A percentile compares a stretch with the other conserved stretches of the same genome.
phyloP scores from a whole-genome alignment of 1,140 invertebrate species.

The Lepidurus packardi region DNA sequence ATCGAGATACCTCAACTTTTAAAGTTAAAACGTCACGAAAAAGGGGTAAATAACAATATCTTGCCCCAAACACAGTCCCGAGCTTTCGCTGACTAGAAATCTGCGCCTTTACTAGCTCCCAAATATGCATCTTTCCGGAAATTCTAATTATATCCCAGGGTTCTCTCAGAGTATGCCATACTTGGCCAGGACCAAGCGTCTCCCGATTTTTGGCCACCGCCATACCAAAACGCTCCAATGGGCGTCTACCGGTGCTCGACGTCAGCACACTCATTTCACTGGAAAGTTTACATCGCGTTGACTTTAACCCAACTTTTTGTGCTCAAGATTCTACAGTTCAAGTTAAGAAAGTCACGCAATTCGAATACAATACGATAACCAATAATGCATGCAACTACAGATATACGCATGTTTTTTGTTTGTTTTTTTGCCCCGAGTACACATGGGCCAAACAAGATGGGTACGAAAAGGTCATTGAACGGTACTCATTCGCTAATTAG shows the following conservation, averaged over 20 bases:
- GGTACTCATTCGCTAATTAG: no score
- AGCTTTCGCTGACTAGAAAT: background rate
- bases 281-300: background rate
- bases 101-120: background rate
- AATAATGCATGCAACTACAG: no score
- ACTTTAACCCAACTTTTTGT: background rate
- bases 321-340: background rate
- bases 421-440: no score
- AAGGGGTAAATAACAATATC: background rate
- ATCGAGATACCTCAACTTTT: no score
- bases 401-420: no score
- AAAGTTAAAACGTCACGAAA: background rate
- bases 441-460: no score
- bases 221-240: background rate
- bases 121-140: background rate
- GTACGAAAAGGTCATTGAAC: no score
- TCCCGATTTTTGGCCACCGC: background rate
- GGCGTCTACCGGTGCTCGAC: background rate
- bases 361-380: background rate
- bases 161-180: slow-evolving; percentile 9
- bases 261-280: background rate
- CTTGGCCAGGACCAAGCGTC: slow-evolving; percentile 9
- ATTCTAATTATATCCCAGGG: slow-evolving; percentile 15
- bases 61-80: background rate
- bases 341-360: background rate